Conservation (phyloP, 2,113 vertebrate species). For the Micromys minutus region DNA sequence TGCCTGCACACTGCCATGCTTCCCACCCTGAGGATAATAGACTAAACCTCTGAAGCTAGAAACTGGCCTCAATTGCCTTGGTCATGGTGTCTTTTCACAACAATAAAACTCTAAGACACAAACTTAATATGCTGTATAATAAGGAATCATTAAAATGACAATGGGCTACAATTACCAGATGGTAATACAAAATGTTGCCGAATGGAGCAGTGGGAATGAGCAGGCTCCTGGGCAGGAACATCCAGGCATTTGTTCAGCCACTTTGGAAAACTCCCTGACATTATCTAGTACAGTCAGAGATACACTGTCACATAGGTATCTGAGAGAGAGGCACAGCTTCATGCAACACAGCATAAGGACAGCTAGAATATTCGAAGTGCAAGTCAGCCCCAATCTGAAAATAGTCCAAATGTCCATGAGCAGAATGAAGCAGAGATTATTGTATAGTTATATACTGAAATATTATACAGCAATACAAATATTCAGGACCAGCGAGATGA, state of each 20-base stretch:
- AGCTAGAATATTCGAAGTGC: background rate
- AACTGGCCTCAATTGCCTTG: too few relatives aligned
- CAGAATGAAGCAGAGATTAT: background rate
- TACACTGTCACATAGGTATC: background rate
- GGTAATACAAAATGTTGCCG: background rate
- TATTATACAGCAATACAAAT: background rate
- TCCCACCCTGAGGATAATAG: too few relatives aligned
- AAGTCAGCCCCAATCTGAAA: background rate
- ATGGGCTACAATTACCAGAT: background rate
- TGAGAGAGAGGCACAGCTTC: background rate
- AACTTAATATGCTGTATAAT: background rate
- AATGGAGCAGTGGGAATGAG: background rate
- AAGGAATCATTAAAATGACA: background rate
- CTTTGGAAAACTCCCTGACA: background rate
- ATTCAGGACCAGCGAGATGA: background rate
- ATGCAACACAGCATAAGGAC: background rate
- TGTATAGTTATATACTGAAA: background rate
- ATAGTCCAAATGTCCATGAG: background rate
- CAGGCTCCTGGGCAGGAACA: background rate
- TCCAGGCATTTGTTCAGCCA: background rate
- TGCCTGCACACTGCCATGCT: too few relatives aligned
- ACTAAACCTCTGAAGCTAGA: too few relatives aligned
- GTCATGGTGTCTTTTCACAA: too few relatives aligned
- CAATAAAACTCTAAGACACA: too few relatives aligned
- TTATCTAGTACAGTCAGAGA: background rate